Base-by-base conservation (phyloP, 2,113 vertebrate species). In the Emydura subglobosa region DNA sequence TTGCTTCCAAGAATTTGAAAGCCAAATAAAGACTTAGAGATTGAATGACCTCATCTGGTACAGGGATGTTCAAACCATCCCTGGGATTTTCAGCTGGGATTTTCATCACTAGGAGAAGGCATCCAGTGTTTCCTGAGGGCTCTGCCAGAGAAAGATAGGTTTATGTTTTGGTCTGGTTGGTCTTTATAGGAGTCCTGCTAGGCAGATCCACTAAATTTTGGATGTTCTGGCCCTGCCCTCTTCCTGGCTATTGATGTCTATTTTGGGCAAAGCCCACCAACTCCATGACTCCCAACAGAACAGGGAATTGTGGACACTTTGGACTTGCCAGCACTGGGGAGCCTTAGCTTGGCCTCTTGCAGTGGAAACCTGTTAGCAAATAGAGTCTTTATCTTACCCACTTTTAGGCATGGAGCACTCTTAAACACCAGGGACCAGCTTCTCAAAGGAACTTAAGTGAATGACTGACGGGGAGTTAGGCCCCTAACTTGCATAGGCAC, bases 321-420 rank as follows among this genome's bases (percentile, higher is more conserved):
- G n/a, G n/a, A 24, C 17, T 25, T 74, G n/a, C 39, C 68, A 74
- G 68, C 19, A 24, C 5, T 42, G 39, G 39, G 68, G 21, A 42
- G 42, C 22, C 14, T 74, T 74, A 42, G n/a, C 68, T 10, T 74
- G 22, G n/a, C 39, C 68, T 34, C 5, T 42, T 42, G 39, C 39
- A 42, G 22, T 74, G 39, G 17, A 74, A 74, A 82, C 68, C 49
- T 80, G 13, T 31, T 47, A 94, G 59, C n/a, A 79, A 7, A 91
- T 12, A 42, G 10, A 74, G 22, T 47, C 34, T 27, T 88, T 92
- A 76, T 90, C 84, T 83, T 39, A 92, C 51, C 0, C 2, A 25
- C 24, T 85, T 93, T 59, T 91, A 57, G 81, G 90, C 83, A 47
- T 76, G 49, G 59, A 34, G 49, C 44, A 89, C 81, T 82, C 50